phyloP scores from a whole-genome alignment of 2,888 invertebrate genomes.

The Coleophora flavipennella region DNA sequence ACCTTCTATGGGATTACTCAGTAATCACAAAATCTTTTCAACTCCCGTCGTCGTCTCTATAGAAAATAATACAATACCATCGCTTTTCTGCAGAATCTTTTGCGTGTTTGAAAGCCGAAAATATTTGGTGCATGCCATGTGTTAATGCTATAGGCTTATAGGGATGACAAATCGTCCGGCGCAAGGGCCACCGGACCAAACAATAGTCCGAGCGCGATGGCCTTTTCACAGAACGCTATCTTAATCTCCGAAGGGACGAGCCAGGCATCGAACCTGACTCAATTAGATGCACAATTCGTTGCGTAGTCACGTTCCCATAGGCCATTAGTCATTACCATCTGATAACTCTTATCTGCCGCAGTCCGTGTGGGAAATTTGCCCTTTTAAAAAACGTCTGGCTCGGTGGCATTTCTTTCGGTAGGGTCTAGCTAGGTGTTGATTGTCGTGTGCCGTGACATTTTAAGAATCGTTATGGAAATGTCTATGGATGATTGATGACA shows the following conservation, averaged over 20 bases:
- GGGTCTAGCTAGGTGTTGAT: too few species aligned
- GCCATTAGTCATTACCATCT: conserved; percentile 40
- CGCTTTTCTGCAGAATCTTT: too few species aligned
- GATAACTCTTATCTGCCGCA: conserved; percentile 25
- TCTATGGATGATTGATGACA: too few species aligned
- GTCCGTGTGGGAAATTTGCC: background rate
- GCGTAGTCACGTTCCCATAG: conserved; percentile 38
- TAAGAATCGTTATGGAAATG: too few species aligned
- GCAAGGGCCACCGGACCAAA: conserved; percentile 7
- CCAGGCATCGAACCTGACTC: conserved; percentile 27
- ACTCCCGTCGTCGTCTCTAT: too few species aligned
- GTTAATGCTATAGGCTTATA: too few species aligned
- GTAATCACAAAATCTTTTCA: background rate
- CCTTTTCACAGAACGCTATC: conserved; percentile 30
- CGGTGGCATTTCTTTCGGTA: background rate
- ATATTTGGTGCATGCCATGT: conserved; percentile 3
- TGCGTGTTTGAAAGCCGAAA: background rate
- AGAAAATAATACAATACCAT: too few species aligned
- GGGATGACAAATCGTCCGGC: conserved; percentile 21
- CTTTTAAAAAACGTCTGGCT: background rate
- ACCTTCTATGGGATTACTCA: conserved; percentile 7
- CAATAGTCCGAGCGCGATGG: conserved; percentile 16
- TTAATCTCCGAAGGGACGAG: conserved; percentile 31
- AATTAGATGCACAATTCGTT: conserved; percentile 42
- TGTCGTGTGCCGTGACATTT: too few species aligned